Conservation (phyloP, 1,140 invertebrate genomes). For the Danaus plexippus region DNA sequence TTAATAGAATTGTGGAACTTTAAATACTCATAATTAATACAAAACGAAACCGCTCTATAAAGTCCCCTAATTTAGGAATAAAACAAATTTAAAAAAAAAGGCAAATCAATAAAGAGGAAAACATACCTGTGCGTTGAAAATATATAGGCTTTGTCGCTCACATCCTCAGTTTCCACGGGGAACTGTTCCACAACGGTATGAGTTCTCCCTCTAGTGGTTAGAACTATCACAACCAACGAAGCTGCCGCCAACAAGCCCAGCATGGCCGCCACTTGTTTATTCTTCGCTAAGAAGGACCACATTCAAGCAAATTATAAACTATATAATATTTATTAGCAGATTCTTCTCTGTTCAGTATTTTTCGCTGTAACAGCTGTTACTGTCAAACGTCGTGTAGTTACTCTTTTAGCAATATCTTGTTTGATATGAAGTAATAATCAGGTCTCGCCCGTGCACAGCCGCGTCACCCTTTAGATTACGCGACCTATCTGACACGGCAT, state of each 20-base stretch:
- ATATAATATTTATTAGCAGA: not conserved
- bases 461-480: slow-evolving; percentile 44
- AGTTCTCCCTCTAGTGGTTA: slow-evolving; percentile 46
- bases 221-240: slow-evolving; percentile 45
- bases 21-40: too few species aligned
- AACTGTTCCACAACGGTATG: slow-evolving; percentile 27
- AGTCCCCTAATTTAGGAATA: too few species aligned
- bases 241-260: slow-evolving; percentile 42
- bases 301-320: slow-evolving; percentile 30
- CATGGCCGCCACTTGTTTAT: slow-evolving; percentile 57
- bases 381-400: too few species aligned
- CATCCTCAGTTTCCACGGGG: slow-evolving; percentile 41
- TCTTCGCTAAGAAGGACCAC: slow-evolving; percentile 59
- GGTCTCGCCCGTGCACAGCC: slow-evolving; percentile 28
- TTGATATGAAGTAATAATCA: not conserved
- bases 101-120: not conserved
- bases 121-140: slow-evolving; percentile 61
- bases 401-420: too few species aligned
- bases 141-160: slow-evolving; percentile 46
- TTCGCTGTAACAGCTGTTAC: too few species aligned
- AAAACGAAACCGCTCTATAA: too few species aligned
- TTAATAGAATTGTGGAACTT: too few species aligned
- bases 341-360: too few species aligned
- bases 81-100: too few species aligned
- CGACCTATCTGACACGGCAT: slow-evolving; percentile 53